phyloP scores from a whole-genome alignment of 2,888 invertebrate genomes.

The Aphodius sticticus region DNA sequence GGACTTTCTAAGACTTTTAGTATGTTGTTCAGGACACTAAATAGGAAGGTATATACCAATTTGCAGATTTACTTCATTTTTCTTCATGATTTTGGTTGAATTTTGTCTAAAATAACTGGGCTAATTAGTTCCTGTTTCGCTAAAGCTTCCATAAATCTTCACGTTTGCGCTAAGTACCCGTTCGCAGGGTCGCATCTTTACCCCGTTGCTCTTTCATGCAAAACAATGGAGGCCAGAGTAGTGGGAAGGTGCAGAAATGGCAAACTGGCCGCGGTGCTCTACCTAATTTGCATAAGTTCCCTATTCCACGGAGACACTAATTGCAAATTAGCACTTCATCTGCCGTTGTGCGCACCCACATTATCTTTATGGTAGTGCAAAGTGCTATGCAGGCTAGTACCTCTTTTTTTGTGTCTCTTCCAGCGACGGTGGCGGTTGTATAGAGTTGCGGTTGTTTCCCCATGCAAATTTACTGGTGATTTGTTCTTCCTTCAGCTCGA shows the following conservation, averaged over 20 bases:
- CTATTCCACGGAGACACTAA: not conserved
- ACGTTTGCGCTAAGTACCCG: not conserved
- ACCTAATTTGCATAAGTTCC: conserved; percentile 4
- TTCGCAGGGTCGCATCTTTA: not conserved
- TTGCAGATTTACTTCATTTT: too few species aligned
- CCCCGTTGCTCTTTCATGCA: not conserved
- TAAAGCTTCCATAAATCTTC: not conserved
- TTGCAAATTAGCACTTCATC: conserved; percentile 4
- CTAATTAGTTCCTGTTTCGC: too few species aligned
- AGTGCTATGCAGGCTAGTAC: not conserved
- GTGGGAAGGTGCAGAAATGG: not conserved
- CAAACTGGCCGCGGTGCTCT: not conserved
- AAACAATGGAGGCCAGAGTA: not conserved
- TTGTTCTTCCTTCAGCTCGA: not conserved
- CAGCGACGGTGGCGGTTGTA: not conserved
- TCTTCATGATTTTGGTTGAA: too few species aligned
- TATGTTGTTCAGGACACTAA: too few species aligned
- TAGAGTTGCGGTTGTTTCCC: not conserved
- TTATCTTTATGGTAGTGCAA: not conserved
- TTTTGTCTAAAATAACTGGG: too few species aligned
- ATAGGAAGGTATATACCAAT: too few species aligned
- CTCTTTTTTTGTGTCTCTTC: not conserved
- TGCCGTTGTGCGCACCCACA: not conserved
- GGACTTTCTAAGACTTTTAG: too few species aligned
- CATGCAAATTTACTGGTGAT: not conserved